These are phyloP conservation scores for Nudaria mundana DNA, from an alignment of 2,888 invertebrate genomes.

Conservation along the genomic window DNA sequence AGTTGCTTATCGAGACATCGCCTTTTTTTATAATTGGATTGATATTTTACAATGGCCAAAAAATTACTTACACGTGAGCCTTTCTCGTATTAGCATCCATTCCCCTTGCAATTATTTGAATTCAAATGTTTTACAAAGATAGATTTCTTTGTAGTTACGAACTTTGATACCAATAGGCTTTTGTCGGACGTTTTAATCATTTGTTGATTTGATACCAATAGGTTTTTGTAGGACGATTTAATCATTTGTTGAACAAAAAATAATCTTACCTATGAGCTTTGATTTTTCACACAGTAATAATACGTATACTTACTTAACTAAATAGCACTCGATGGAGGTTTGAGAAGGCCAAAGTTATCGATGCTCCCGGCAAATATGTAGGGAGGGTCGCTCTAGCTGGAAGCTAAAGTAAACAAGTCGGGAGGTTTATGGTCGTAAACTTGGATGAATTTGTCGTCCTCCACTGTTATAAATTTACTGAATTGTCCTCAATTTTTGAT, in stretches of 20 bases:
- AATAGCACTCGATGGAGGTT: slow-evolving; percentile 40
- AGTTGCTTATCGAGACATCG: slow-evolving; percentile 64
- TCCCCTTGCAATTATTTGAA: slow-evolving; percentile 46
- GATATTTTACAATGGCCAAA: slow-evolving; percentile 76
- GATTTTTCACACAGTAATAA: slow-evolving; percentile 42
- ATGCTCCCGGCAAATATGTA: slow-evolving; percentile 49
- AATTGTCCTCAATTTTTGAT: too few relatives aligned
- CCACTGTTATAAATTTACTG: too few relatives aligned
- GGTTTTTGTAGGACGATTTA: too few relatives aligned
- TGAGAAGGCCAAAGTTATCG: slow-evolving; percentile 57
- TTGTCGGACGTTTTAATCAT: too few relatives aligned
- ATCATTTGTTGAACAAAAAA: too few relatives aligned
- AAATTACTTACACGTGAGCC: slow-evolving; percentile 78
- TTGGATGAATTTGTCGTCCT: slow-evolving; percentile 55
- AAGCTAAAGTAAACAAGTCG: slow-evolving; percentile 48
- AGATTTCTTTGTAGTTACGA: too few relatives aligned
- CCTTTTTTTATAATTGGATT: slow-evolving; percentile 71
- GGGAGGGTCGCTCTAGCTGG: slow-evolving; percentile 23
- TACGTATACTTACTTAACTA: too few relatives aligned
- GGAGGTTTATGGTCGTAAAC: slow-evolving; percentile 51
- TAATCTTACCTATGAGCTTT: too few relatives aligned
- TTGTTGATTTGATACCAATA: too few relatives aligned
- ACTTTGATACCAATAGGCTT: too few relatives aligned
- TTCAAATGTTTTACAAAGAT: slow-evolving; percentile 44
- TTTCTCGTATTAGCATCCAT: slow-evolving; percentile 74